Conservation (phyloP, 1,140 invertebrate genomes). For the Berghia stephanieae region DNA sequence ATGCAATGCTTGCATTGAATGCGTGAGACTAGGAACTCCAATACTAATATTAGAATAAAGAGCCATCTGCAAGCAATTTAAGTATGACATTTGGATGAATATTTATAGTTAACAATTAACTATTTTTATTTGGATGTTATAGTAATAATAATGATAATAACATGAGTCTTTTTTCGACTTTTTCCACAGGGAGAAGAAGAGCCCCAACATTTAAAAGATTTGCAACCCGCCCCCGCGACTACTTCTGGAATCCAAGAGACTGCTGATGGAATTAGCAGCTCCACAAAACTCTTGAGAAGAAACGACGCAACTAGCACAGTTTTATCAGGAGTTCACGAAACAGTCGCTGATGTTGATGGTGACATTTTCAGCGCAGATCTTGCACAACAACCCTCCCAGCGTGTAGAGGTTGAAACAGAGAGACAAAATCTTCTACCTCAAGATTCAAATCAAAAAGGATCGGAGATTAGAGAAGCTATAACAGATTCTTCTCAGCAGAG, state of each 20-base stretch:
- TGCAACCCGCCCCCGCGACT: neutral
- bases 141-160: neutral
- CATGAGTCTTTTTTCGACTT: neutral
- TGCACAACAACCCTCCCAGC: neutral
- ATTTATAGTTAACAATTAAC: neutral
- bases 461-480: too few relatives aligned
- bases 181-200: constrained; percentile 29
- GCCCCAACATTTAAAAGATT: neutral
- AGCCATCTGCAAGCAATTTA: neutral
- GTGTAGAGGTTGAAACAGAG: neutral
- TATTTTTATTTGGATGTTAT: neutral
- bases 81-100: neutral
- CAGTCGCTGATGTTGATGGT: neutral
- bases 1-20: neutral
- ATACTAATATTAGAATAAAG: neutral
- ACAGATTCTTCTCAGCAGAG: neutral
- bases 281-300: neutral
- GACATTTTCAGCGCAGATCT: neutral
- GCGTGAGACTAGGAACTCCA: neutral
- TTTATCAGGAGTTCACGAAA: neutral
- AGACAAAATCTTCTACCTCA: neutral
- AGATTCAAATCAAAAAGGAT: too few relatives aligned
- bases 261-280: neutral
- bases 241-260: neutral
- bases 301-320: too few relatives aligned